Percentiles rank a stretch among this genome's conserved stretches.
phyloP scores from a whole-genome alignment of 2,888 invertebrate genomes.

The Tyria jacobaeae region DNA sequence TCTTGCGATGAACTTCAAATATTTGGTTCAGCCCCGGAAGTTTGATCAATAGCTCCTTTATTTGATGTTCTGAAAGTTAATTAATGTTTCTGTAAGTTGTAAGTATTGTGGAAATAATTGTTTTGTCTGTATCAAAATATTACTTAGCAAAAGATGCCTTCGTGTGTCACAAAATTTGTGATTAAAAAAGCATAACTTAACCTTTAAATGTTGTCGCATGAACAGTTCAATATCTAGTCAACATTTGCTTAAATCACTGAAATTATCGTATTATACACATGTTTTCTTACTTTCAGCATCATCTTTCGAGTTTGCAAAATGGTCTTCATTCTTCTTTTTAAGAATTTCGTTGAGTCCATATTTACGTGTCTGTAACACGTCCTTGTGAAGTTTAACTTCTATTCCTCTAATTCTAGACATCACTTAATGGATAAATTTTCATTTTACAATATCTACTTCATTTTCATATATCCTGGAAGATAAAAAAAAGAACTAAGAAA shows the following conservation, averaged over 20 bases:
- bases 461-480: neutral
- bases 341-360: slow-evolving; percentile 64
- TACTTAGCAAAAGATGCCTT: neutral
- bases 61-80: slow-evolving; percentile 69
- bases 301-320: slow-evolving; percentile 63
- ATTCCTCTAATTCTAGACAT: slow-evolving; percentile 81
- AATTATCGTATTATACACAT: neutral
- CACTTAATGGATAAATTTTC: slow-evolving; percentile 29
- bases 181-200: slow-evolving; percentile 28
- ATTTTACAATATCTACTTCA: slow-evolving; percentile 21
- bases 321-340: slow-evolving; percentile 66
- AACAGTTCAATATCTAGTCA: neutral
- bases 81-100: neutral
- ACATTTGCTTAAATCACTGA: neutral
- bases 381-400: slow-evolving; percentile 71
- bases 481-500: slow-evolving; percentile 3
- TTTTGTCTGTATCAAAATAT: neutral
- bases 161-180: neutral
- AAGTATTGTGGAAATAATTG: neutral
- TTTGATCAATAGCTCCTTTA: slow-evolving; percentile 75
- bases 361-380: slow-evolving; percentile 62
- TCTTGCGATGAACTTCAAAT: slow-evolving; percentile 89
- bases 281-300: slow-evolving; percentile 72
- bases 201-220: slow-evolving; percentile 27
- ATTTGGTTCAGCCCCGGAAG: slow-evolving; percentile 88